phyloP scores from a whole-genome alignment of 2,888 invertebrate genomes.

The Ptilodon capucinus region DNA sequence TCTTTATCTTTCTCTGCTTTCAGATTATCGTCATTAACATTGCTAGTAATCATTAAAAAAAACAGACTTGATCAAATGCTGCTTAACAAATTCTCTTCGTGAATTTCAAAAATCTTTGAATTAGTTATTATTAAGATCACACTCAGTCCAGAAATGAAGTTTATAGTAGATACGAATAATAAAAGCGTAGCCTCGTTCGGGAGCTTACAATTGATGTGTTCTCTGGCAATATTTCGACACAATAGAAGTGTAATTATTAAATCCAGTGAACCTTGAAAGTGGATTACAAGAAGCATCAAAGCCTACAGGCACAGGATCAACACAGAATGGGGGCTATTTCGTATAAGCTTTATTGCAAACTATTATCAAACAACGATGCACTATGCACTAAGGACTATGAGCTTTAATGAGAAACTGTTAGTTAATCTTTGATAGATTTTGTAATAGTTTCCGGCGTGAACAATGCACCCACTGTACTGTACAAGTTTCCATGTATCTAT shows the following conservation, averaged over 20 bases:
- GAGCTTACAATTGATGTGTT: too few relatives aligned
- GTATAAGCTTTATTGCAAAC: constrained; percentile 2
- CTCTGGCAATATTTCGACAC: background rate
- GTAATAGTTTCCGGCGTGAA: background rate
- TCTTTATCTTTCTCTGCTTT: too few relatives aligned
- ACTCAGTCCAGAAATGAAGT: too few relatives aligned
- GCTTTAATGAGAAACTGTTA: background rate
- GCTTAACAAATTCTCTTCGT: too few relatives aligned
- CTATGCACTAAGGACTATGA: background rate
- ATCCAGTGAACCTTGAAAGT: background rate
- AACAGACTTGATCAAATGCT: too few relatives aligned
- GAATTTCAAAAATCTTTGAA: too few relatives aligned
- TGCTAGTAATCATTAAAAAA: too few relatives aligned
- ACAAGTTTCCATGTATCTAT: background rate
- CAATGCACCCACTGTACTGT: background rate
- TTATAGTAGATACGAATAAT: too few relatives aligned
- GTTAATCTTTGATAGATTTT: background rate
- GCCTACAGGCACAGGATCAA: background rate
- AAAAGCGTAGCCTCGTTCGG: too few relatives aligned
- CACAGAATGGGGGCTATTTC: background rate
- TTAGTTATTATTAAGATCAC: too few relatives aligned
- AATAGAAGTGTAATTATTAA: background rate
- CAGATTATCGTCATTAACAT: too few relatives aligned
- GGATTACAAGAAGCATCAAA: background rate
- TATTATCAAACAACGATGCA: background rate